Base-by-base conservation (phyloP, 2,888 invertebrate genomes). In the Molorchus minor region DNA sequence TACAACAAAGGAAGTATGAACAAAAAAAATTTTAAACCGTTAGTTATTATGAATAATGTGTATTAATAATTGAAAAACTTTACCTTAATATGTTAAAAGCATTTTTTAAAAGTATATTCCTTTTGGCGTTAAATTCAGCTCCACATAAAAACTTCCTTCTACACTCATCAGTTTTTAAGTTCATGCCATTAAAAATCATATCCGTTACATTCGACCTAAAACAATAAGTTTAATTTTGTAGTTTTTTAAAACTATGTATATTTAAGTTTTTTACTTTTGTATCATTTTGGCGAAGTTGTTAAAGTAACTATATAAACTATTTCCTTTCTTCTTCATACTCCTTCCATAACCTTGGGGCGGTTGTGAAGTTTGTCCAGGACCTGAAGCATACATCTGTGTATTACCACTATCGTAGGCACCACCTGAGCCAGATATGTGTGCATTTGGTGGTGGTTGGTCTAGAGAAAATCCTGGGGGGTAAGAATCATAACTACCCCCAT, bases 131-230 rank as follows among this genome's bases (percentile, higher is more conserved):
- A 62, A 80, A 82, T 63, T 84, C 82, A 69, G 82, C 80, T 76
- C 84, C 82, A 59, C 84, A 84, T 5, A 84, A 78, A 65, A 84
- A 84, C 57, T 82, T 81, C 59, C 78, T 81, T 61, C 81, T 82
- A 56, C 84, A 84, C 3, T 78, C 77, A 5, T 73, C 72, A 15
- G 69, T 65, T 16, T 72, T 73, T 19, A 80, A 62, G 4, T 75
- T 71, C 77, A 79, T 77, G 20, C 73, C 68, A 29, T 74, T 68
- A 51, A 80, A 77, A 25, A 74, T 75, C 5, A 69, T 65, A 36
- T 79, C 78, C 2, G 77, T 77, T 21, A 72, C 47, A 63, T 80
- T 78, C 33, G 73, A 64, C 30, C 77, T 79, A 55, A 62, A 75
- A 75, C 43, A 55, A 45, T 47, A 19, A 25, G 25, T 25, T 25